Evolutionary conservation across 2,797 vertebrate species (phyloP), one percentile per base, ranked within the genome.

Genomic region (Tadarida brasiliensis): DNA sequence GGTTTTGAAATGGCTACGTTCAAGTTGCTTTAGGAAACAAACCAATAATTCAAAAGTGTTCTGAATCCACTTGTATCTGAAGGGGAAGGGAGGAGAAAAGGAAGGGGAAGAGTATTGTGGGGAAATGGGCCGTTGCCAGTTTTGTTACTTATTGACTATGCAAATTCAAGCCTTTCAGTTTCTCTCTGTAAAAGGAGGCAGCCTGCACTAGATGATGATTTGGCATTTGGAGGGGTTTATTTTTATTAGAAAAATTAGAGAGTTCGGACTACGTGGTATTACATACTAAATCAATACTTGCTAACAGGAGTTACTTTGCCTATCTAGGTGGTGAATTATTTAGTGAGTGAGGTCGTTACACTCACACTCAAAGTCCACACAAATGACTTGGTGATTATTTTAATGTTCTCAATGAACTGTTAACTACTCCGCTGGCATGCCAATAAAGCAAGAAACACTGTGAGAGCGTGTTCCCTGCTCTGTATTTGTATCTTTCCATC

Each of bases 361-460:
- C 22, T 91, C 82, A 95, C 30, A 96, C 70, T 92, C 82, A 65
- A 94, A 94, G 88, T 96, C 56, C 28, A 88, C 73, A 77, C 74
- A 91, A 97, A 96, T 92, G 82, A 92, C 59, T n/a, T 85, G 16
- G 81, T 94, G 86, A 96, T 97, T 96, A 95, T 96, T 94, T 91
- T 85, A 94, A 95, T 91, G 95, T 94, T 97, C 87, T 96, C 92
- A 92, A 84, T 97, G 96, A 92, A 77, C 68, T 65, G 54, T 67
- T 82, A 88, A 86, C 83, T 68, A 84, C 28, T 47, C 80, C 4
- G 6, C 39, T 88, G 56, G 56, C 70, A 91, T 84, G 86, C 33
- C 74, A 95, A 86, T 91, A 89, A 93, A 94, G 90, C 54, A 93
- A 90, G 76, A 63, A 77, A 88, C 56, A 63, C 22, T 70, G 11